Evolutionary conservation across 2,113 vertebrate genomes (phyloP).

Genomic region (Eretmochelys imbricata): DNA sequence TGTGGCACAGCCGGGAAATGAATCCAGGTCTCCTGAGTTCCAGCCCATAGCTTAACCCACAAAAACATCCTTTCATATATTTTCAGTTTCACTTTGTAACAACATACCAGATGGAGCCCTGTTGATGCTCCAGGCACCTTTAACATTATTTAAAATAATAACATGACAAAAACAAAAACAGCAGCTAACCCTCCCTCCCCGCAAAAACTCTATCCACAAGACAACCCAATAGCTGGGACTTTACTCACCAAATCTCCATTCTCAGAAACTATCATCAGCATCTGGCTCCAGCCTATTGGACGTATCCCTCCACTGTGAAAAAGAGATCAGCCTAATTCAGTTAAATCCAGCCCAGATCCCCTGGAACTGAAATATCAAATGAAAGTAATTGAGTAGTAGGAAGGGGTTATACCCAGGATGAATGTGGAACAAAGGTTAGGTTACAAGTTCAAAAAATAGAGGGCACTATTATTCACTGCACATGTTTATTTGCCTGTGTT

Average conservation of each 20-base stretch:
- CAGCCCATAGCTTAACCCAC: background rate
- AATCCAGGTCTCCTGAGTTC: background rate
- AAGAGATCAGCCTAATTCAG: background rate
- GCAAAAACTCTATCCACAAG: background rate
- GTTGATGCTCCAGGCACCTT: background rate
- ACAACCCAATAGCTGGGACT: fast-evolving
- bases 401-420: background rate
- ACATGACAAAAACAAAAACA: background rate
- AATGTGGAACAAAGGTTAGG: background rate
- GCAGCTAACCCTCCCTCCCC: background rate
- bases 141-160: background rate
- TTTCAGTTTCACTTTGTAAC: background rate
- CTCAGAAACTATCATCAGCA: fast-evolving
- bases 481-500: fast-evolving
- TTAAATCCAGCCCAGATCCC: background rate
- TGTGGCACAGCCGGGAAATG: background rate
- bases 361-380: background rate
- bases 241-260: background rate
- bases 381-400: background rate
- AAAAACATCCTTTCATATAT: background rate
- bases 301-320: too few relatives aligned
- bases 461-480: conserved; percentile 6
- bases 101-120: background rate
- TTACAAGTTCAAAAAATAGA: background rate
- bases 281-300: background rate